Base-by-base conservation (phyloP, 1,140 invertebrate species). In the Rhopalosiphum maidis region DNA sequence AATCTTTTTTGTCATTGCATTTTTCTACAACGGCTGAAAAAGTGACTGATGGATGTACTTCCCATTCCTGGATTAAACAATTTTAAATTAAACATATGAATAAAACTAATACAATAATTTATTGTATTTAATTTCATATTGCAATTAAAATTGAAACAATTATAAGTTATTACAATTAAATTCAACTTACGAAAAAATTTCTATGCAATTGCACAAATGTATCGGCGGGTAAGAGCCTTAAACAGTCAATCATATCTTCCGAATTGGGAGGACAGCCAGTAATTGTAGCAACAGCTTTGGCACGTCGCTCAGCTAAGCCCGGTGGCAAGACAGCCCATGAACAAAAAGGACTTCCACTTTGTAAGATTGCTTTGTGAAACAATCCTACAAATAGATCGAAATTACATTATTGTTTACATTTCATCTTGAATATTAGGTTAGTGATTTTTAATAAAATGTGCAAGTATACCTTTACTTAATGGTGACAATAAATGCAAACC, bases 301-400 rank as follows among this genome's bases (percentile, higher is more conserved):
- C 60, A 35, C 60, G 90, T 8, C 60, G 90, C 6, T 91, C 37
- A 2, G 90, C 90, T 22, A 91, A 77, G 2, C 48, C 86, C 6
- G 82, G 77, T 4, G 51, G 41, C 37, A 48, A 46, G 8, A 93
- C 51, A 0, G 97, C 96, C 97, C 97, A 97, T 11, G 96, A 96
- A 94, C 96, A 96, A 25, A 97, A 94, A n/a, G 97, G 96, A n/a
- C 96, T 96, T 9, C 97, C 97, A 95, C 97, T 97, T 95, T 95
- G 94, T 23, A 94, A 90, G 82, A 95, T 95, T 1, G 94, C 95
- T 82, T 94, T 94, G 51, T 95, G 95, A 93, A 95, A 95, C 9
- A 95, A 93, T 23, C 88, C 88, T 89, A 55, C 35, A 41, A 55
- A 55, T 23, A 91, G 35, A 68, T 30, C 11, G 43, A 91, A 15